Percentiles rank a stretch among this genome's conserved stretches.
Conservation (phyloP, 1,140 invertebrate species). For the Mamestra configurata region DNA sequence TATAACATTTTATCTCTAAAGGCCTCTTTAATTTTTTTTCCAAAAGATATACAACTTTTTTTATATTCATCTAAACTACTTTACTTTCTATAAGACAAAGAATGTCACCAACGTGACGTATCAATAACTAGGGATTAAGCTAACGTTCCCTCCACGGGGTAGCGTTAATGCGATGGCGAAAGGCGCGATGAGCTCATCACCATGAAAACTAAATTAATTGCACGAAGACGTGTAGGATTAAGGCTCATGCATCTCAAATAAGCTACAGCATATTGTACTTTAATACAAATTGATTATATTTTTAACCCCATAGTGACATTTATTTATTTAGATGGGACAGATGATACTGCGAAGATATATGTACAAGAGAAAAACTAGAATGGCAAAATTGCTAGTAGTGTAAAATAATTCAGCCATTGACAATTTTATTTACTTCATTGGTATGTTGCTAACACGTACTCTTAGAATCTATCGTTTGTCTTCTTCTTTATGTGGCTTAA, state of each 20-base stretch:
- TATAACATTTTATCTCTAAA: too few relatives aligned
- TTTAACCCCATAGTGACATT: background rate
- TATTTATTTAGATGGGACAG: too few relatives aligned
- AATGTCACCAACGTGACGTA: constrained; percentile 2
- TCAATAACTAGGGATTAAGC: constrained; percentile 47
- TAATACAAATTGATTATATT: constrained; percentile 32
- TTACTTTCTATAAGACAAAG: constrained; percentile 17
- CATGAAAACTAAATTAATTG: constrained; percentile 60
- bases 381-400: too few relatives aligned
- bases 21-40: too few relatives aligned
- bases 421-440: background rate
- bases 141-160: constrained; percentile 42
- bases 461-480: background rate
- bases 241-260: constrained; percentile 39
- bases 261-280: constrained; percentile 24
- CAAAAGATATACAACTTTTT: too few relatives aligned
- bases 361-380: too few relatives aligned
- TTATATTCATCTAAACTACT: too few relatives aligned
- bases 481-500: background rate
- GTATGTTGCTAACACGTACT: background rate
- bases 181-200: constrained; percentile 54
- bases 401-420: background rate
- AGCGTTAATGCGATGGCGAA: constrained; percentile 38
- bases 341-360: background rate
- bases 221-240: constrained; percentile 51